Percentiles rank a stretch among this genome's conserved stretches.
Conservation (phyloP, 2,888 invertebrate species). For the Merodon equestris region DNA sequence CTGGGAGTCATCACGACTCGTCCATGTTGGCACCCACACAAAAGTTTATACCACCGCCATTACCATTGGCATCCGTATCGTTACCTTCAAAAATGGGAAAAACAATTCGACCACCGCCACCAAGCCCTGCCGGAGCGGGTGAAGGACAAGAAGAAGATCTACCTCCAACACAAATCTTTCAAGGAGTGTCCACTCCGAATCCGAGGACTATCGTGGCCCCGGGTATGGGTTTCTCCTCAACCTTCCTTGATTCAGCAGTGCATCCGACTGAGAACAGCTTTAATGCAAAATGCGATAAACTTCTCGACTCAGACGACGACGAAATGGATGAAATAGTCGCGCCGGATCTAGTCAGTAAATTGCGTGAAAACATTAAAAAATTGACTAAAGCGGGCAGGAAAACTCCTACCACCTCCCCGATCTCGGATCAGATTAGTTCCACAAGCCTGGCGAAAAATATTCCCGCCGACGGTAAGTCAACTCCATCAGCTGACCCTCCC, state of each 20-base stretch:
- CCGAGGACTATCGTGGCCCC: neutral
- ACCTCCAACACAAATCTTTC: conserved; percentile 61
- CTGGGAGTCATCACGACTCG: conserved; percentile 3
- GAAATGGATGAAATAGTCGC: conserved; percentile 57
- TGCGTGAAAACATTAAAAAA: conserved; percentile 6
- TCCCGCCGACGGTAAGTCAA: too few species aligned
- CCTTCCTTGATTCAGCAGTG: conserved; percentile 20
- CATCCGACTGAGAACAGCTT: conserved; percentile 46
- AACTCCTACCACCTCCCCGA: neutral
- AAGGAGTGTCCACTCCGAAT: neutral
- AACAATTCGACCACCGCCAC: neutral
- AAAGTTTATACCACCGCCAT: conserved; percentile 17
- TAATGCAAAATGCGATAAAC: conserved; percentile 45
- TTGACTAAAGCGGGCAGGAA: neutral
- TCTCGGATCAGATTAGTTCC: too few species aligned
- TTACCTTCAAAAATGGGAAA: too few species aligned
- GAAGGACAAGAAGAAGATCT: conserved; percentile 37
- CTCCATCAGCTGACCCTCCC: too few species aligned
- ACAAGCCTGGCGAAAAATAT: too few species aligned
- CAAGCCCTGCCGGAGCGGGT: neutral
- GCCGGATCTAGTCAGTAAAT: conserved; percentile 39
- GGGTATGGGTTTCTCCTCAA: conserved; percentile 25
- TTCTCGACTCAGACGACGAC: conserved; percentile 58
- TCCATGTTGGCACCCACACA: conserved; percentile 37
- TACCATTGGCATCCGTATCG: neutral